Evolutionary conservation across 2,888 invertebrate species (phyloP), one percentile per base, ranked within the genome.

Genomic region (Pheosia gnoma): DNA sequence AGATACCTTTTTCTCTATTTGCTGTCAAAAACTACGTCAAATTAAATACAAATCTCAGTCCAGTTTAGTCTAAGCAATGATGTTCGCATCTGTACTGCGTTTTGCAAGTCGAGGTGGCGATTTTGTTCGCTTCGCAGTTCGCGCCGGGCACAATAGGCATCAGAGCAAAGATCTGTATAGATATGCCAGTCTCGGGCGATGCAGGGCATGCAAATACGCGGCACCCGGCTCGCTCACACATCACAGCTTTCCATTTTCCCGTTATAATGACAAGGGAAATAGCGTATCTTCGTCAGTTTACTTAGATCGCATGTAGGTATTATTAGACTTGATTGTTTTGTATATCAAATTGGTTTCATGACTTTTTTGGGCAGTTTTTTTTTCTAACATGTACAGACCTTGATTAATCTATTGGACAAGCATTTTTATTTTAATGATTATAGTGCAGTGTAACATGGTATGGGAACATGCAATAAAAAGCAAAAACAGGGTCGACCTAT

Each of bases 41-140:
- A 54, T 38, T 38, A 54, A 10, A 36, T 39, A 3, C 10, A 6
- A 71, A 68, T 68, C 74, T 54, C 74, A 66, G 74, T 71, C 61
- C 62, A 68, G 62, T 76, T 64, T 25, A 66, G 68, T 67, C 63
- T 61, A 61, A 67, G 68, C 65, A 70, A 68, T 69, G 77, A 77
- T 70, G 79, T 77, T 62, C 74, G 85, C 81, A 74, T 81, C 87
- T 78, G 77, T 90, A 76, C 85, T 62, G 55, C 70, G 78, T 87
- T 89, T 86, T 75, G 86, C 86, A 87, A 89, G 88, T 87, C 83
- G 85, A 85, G 87, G 86, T 82, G 85, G 87, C 82, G 89, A 89
- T 90, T 90, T 88, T 88, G 87, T 84, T 89, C 88, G 89, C 88
- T 90, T 86, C 88, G 87, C 88, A 85, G 88, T 83, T 83, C 84